These are phyloP conservation scores for Lycopodina hypogea DNA, from an alignment of 37 sponge, comb jelly and placozoan species.

Conservation along the genomic window DNA sequence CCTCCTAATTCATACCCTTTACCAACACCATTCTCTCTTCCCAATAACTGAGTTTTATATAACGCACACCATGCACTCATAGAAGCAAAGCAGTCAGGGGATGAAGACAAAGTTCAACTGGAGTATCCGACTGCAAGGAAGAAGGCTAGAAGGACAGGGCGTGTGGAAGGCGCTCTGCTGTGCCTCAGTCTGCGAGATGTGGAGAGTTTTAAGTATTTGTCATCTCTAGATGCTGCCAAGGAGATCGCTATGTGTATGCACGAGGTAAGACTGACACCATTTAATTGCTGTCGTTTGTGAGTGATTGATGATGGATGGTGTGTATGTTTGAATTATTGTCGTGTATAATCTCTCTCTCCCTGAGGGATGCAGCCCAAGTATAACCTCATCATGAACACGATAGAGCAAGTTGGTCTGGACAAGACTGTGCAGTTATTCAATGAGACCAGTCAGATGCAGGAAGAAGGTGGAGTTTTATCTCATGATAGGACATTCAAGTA, in stretches of 20 bases:
- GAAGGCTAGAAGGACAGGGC: no score
- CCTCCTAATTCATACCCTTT: no score
- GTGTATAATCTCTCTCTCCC: background rate
- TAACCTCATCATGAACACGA: slow-evolving; percentile 10
- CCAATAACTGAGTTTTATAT: no score
- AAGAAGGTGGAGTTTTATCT: slow-evolving; percentile 41
- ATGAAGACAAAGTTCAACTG: no score
- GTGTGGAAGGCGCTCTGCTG: slow-evolving; percentile 7
- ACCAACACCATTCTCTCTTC: no score
- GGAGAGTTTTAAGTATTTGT: background rate
- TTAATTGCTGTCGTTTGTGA: no score
- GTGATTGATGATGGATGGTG: background rate
- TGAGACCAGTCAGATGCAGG: slow-evolving; percentile 49
- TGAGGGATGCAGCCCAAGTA: slow-evolving; percentile 59
- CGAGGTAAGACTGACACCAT: slow-evolving; percentile 38
- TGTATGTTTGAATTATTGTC: background rate
- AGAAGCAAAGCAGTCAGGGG: no score
- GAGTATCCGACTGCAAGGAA: no score
- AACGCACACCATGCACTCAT: no score
- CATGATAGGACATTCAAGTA: background rate
- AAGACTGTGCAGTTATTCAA: slow-evolving; percentile 30
- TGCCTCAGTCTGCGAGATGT: background rate
- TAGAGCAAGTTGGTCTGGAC: slow-evolving; percentile 4
- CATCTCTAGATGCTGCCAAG: slow-evolving; percentile 1
- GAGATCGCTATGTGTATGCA: slow-evolving; percentile 45